phyloP scores from a whole-genome alignment of 2,113 vertebrate genomes.

The Promerops cafer region DNA sequence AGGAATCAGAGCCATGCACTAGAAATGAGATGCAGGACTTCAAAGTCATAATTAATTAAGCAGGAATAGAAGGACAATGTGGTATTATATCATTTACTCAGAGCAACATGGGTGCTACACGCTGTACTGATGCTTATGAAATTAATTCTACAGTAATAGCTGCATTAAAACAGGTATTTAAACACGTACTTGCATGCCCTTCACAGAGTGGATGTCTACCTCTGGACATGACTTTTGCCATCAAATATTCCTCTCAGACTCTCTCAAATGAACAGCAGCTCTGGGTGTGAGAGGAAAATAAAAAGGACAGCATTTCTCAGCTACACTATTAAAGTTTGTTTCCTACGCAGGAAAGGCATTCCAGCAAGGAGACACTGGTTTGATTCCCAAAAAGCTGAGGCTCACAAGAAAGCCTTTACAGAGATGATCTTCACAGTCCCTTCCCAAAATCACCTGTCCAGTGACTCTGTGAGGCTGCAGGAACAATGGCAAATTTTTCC shows the following conservation, averaged over 20 bases:
- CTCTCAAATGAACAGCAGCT: neutral
- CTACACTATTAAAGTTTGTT: neutral
- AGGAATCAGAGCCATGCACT: slow-evolving; percentile 39
- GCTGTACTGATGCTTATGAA: neutral
- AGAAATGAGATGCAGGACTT: slow-evolving; percentile 23
- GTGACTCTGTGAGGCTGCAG: neutral
- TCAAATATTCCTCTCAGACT: neutral
- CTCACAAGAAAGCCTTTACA: neutral
- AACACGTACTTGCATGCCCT: neutral
- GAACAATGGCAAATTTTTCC: neutral
- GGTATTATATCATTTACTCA: neutral
- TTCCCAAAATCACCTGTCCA: neutral
- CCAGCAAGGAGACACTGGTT: neutral
- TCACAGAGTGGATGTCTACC: neutral
- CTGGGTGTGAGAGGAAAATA: neutral
- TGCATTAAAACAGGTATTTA: neutral
- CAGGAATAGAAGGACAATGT: neutral
- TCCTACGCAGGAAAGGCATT: neutral
- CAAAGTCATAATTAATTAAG: slow-evolving; percentile 49
- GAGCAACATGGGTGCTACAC: neutral
- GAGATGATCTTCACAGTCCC: neutral
- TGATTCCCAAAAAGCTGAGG: neutral
- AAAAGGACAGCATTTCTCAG: neutral
- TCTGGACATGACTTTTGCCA: neutral
- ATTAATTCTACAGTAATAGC: neutral